A percentile compares a stretch with the other conserved stretches of the same genome.
Conservation (phyloP, 2,113 vertebrate species). For the Grallaria varia region DNA sequence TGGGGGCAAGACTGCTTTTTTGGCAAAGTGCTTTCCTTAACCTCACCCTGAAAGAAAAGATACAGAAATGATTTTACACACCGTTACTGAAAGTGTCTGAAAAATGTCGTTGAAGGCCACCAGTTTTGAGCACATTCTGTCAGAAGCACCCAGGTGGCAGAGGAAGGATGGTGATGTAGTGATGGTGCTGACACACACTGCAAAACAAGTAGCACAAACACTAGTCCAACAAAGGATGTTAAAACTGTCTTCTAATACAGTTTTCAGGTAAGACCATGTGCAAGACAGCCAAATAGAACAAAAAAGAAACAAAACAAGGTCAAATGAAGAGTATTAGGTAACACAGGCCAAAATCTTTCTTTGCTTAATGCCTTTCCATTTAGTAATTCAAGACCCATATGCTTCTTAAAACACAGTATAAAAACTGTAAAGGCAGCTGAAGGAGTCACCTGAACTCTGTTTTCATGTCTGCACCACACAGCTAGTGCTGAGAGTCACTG, state of each 20-base stretch:
- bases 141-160: neutral
- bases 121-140: neutral
- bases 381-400: neutral
- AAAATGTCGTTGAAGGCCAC: neutral
- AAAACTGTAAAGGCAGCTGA: neutral
- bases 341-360: neutral
- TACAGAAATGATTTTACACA: neutral
- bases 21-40: neutral
- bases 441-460: neutral
- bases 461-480: neutral
- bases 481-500: neutral
- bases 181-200: neutral
- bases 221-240: neutral
- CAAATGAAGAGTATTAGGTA: neutral
- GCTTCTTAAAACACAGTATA: neutral
- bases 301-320: neutral
- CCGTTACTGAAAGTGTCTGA: neutral
- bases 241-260: neutral
- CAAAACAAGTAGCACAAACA: neutral
- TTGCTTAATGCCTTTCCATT: neutral
- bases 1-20: neutral
- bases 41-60: neutral
- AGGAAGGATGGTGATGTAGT: neutral
- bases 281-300: neutral
- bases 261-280: neutral